Conservation (phyloP, 2,797 vertebrate species). For the Xiphorhynchus erythropygius region DNA sequence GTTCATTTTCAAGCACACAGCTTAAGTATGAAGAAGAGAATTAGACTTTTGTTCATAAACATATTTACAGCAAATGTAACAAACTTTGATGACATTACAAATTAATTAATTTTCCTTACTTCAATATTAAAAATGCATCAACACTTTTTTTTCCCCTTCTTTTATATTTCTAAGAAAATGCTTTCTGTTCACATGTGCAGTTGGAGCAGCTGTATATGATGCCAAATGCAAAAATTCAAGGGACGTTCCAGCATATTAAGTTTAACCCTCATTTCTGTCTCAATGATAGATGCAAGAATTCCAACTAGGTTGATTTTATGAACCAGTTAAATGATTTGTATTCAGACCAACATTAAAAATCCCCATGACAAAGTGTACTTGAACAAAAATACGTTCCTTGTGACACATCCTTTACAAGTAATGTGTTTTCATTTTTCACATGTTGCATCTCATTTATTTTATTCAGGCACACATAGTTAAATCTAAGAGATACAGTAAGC, state of each 20-base stretch:
- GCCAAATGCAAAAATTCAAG: slow-evolving; percentile 71
- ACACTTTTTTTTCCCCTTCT: neutral
- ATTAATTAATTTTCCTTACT: neutral
- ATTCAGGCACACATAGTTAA: slow-evolving; percentile 81
- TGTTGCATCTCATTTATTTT: slow-evolving; percentile 88
- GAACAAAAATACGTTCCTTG: slow-evolving; percentile 78
- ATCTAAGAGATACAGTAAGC: slow-evolving; percentile 79
- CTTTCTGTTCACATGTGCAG: neutral
- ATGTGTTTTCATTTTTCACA: slow-evolving; percentile 86
- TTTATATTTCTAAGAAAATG: neutral
- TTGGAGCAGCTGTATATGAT: slow-evolving; percentile 52
- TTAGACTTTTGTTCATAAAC: neutral
- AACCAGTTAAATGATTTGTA: slow-evolving; percentile 83
- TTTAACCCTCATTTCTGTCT: slow-evolving; percentile 79
- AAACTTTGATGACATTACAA: neutral
- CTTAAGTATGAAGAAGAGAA: neutral
- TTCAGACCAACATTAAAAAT: slow-evolving; percentile 78
- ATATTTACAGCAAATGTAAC: neutral
- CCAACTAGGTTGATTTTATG: slow-evolving; percentile 79
- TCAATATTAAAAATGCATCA: neutral
- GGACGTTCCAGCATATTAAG: slow-evolving; percentile 79
- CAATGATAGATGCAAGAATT: slow-evolving; percentile 79
- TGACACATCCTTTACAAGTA: slow-evolving; percentile 83
- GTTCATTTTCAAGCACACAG: neutral
- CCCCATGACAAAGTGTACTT: slow-evolving; percentile 82